phyloP scores from a whole-genome alignment of 2,888 invertebrate genomes.

The Plagodis dolabraria region DNA sequence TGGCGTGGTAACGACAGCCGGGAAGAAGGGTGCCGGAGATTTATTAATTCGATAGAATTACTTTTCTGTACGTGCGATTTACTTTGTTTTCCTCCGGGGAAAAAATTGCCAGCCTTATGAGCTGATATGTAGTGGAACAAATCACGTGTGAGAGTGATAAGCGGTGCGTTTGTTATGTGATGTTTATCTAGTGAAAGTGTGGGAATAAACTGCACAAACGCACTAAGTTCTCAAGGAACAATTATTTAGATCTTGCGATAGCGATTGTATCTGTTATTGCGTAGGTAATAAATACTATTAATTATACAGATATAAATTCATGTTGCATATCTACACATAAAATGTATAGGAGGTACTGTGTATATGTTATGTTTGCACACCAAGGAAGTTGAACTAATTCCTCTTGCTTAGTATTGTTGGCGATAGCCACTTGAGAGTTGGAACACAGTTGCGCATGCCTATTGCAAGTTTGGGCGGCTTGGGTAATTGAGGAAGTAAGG shows the following conservation, averaged over 20 bases:
- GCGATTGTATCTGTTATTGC: constrained; percentile 17
- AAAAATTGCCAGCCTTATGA: constrained; percentile 17
- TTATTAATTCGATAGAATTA: constrained; percentile 72
- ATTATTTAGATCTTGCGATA: constrained; percentile 22
- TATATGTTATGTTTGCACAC: neutral
- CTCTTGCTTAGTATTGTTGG: constrained; percentile 11
- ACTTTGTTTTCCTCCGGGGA: constrained; percentile 30
- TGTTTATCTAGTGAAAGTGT: constrained; percentile 33
- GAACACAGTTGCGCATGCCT: constrained; percentile 43
- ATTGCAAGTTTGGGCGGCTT: constrained; percentile 35
- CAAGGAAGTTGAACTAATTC: constrained; percentile 8
- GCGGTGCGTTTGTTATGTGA: constrained; percentile 15
- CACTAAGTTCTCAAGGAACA: constrained; percentile 30
- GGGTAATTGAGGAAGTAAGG: constrained; percentile 44
- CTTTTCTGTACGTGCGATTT: constrained; percentile 47
- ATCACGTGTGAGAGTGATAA: constrained; percentile 26
- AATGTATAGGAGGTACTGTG: neutral
- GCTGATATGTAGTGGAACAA: constrained; percentile 20
- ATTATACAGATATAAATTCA: neutral
- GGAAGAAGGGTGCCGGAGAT: constrained; percentile 66
- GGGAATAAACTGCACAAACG: constrained; percentile 29
- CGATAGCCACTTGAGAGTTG: constrained; percentile 20
- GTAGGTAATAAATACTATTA: constrained; percentile 2
- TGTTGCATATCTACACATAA: neutral
- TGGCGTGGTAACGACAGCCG: constrained; percentile 57